These are phyloP conservation scores for Coranthus polyacanthus DNA, from an alignment of 2,797 vertebrate genomes.

Conservation along the genomic window DNA sequence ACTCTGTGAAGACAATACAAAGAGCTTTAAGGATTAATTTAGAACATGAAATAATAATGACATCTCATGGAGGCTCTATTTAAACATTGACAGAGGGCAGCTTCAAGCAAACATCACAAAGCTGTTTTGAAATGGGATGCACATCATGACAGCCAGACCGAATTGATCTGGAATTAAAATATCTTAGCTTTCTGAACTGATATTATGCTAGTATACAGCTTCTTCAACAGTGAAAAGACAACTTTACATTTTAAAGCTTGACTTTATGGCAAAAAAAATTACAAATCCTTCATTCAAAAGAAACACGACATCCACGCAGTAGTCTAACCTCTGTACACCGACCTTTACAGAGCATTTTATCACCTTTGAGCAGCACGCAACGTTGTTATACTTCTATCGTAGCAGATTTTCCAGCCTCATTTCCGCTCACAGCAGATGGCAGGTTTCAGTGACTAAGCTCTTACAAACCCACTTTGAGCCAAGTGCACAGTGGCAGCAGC, in stretches of 20 bases:
- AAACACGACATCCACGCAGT: too few relatives aligned
- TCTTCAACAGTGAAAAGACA: background rate
- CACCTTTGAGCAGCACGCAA: too few relatives aligned
- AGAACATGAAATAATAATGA: background rate
- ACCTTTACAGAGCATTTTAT: too few relatives aligned
- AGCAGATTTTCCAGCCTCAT: too few relatives aligned
- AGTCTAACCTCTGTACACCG: too few relatives aligned
- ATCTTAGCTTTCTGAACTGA: background rate
- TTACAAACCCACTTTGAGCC: too few relatives aligned
- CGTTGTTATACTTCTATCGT: too few relatives aligned
- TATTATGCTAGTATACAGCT: accelerated
- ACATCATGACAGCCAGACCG: background rate
- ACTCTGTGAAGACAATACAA: background rate
- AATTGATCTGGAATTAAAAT: background rate
- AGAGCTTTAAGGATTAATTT: background rate
- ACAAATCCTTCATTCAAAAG: too few relatives aligned
- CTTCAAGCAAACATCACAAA: background rate
- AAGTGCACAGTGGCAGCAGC: too few relatives aligned
- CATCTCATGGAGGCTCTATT: background rate
- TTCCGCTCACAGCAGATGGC: too few relatives aligned
- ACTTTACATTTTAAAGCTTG: background rate
- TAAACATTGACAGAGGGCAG: background rate
- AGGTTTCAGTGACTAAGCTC: too few relatives aligned
- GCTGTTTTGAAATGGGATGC: background rate
- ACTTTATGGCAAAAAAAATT: too few relatives aligned